Conservation (phyloP, 2,888 invertebrate genomes). For the Andrena camellia region DNA sequence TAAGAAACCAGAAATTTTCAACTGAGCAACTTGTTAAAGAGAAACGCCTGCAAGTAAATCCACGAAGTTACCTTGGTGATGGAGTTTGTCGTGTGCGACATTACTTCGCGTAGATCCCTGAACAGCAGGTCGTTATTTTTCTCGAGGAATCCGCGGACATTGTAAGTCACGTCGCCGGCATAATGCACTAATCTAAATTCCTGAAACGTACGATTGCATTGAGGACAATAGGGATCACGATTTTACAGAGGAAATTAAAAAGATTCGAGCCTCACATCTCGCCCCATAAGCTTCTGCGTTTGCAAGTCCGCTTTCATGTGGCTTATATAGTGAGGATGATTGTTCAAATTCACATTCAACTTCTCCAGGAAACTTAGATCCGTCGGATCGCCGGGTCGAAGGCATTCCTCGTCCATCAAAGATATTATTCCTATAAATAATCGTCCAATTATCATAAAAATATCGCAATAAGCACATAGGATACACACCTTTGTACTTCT, state of each 20-base stretch:
- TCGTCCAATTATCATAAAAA: background rate
- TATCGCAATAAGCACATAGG: background rate
- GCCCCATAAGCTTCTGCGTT: conserved; percentile 93
- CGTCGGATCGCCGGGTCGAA: conserved; percentile 94
- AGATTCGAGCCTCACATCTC: conserved; percentile 89
- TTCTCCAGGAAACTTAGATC: conserved; percentile 94
- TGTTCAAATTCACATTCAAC: conserved; percentile 90
- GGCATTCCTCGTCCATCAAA: conserved; percentile 95
- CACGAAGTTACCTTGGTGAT: conserved; percentile 86
- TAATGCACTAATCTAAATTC: conserved; percentile 96
- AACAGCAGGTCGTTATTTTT: conserved; percentile 97
- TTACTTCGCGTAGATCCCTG: conserved; percentile 94
- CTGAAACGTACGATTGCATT: conserved; percentile 86
- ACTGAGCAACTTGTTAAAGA: background rate
- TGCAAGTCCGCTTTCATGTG: conserved; percentile 92
- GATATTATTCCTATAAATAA: conserved; percentile 90
- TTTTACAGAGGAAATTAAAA: background rate
- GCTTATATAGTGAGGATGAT: conserved; percentile 93
- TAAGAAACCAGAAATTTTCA: conserved; percentile 33
- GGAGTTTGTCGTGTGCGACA: conserved; percentile 90
- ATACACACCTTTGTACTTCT: conserved; percentile 91
- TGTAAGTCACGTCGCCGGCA: conserved; percentile 97
- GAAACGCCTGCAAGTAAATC: background rate
- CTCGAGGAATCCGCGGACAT: conserved; percentile 94
- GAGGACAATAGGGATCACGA: background rate